These are phyloP conservation scores for Rutilus rutilus DNA, from an alignment of 2,113 vertebrate species.

Conservation along the genomic window DNA sequence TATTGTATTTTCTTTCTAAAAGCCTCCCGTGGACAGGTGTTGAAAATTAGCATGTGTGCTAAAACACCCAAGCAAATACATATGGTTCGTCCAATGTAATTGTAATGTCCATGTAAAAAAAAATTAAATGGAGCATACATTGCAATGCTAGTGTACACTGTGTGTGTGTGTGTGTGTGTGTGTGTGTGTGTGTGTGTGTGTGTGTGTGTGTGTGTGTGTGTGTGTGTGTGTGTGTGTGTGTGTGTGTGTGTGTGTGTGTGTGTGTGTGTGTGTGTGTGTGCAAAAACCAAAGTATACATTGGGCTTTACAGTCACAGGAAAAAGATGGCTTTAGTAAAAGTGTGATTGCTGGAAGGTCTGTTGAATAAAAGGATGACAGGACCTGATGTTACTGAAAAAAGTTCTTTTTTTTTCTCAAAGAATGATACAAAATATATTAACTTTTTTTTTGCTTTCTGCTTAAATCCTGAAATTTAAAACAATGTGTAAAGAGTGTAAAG, in stretches of 20 bases:
- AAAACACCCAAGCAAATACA: no score
- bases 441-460: constrained; percentile 8
- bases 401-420: background rate
- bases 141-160: background rate
- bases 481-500: background rate
- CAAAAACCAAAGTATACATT: background rate
- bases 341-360: background rate
- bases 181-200: no score
- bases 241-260: background rate
- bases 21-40: no score
- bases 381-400: background rate
- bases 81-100: no score
- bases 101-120: no score
- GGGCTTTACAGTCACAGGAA: background rate
- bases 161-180: no score
- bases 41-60: no score
- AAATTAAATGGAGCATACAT: background rate
- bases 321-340: no score
- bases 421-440: constrained; percentile 35
- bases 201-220: background rate
- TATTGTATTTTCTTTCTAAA: no score
- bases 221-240: background rate
- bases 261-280: background rate
- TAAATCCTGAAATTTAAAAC: background rate
- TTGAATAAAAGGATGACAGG: background rate